These are phyloP conservation scores for Rhopalosiphum nymphaeae DNA, from an alignment of 2,888 invertebrate species.

Conservation along the genomic window DNA sequence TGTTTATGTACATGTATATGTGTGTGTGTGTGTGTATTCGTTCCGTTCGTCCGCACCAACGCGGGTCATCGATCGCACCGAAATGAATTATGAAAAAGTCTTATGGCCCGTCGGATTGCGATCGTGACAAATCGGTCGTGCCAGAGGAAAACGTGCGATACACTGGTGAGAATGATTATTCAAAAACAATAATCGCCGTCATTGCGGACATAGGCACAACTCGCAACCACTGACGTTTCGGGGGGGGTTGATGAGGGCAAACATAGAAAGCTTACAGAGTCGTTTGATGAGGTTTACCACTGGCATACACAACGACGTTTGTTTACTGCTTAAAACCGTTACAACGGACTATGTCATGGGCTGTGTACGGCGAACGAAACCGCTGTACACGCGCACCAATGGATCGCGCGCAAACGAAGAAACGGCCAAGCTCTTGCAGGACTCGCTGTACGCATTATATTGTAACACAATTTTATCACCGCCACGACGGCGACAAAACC, in stretches of 20 bases:
- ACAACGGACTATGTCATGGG: not conserved
- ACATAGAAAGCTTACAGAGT: not conserved
- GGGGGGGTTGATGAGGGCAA: not conserved
- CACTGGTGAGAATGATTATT: not conserved
- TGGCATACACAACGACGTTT: not conserved
- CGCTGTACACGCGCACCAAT: no score
- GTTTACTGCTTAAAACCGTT: not conserved
- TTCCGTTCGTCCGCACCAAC: not conserved
- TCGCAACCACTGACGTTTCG: not conserved
- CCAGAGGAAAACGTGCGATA: not conserved
- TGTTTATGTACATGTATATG: not conserved
- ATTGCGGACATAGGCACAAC: not conserved
- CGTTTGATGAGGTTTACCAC: not conserved
- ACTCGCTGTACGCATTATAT: no score
- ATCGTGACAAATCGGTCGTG: not conserved
- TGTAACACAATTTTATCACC: no score
- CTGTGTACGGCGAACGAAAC: no score
- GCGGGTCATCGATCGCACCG: not conserved
- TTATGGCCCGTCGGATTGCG: not conserved
- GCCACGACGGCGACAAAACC: no score
- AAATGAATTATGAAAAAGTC: constrained; percentile 4
- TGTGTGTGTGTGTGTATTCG: not conserved
- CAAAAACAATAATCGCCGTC: not conserved
- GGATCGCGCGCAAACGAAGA: no score
- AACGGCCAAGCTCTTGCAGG: no score